Evolutionary conservation across 1,140 invertebrate species (phyloP).

Genomic region (Orussus abietinus): DNA sequence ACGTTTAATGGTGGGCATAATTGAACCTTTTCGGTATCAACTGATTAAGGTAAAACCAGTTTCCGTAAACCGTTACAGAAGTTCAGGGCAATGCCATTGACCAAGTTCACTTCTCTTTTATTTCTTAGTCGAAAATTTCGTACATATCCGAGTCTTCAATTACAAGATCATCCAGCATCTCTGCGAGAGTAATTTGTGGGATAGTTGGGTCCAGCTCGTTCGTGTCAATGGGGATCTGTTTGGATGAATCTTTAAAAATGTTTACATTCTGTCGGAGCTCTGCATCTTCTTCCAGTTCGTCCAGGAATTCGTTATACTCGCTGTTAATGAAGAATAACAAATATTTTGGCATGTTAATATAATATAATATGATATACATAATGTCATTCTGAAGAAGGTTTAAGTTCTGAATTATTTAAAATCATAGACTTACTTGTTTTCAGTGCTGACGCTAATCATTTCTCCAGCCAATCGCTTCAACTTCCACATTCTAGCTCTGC

Average conservation of each 20-base stretch:
- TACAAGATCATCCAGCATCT: conserved; percentile 96
- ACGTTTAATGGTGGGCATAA: no score
- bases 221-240: conserved; percentile 62
- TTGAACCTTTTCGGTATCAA: no score
- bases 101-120: background rate
- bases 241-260: conserved; percentile 79
- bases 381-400: no score
- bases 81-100: no score
- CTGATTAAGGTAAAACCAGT: no score
- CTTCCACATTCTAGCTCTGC: conserved; percentile 85
- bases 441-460: conserved; percentile 62
- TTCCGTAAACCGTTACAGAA: no score
- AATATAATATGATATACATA: no score
- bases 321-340: conserved; percentile 57
- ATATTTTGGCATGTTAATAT: no score
- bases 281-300: conserved; percentile 95
- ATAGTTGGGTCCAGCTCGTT: conserved; percentile 63
- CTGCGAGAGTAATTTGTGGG: conserved; percentile 87
- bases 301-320: conserved; percentile 93
- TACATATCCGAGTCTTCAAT: conserved; percentile 73
- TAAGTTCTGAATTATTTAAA: no score
- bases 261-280: conserved; percentile 86
- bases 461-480: conserved; percentile 79
- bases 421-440: conserved; percentile 62
- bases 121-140: conserved; percentile 34